These are phyloP conservation scores for Drosophila nigritarsus DNA, from an alignment of 2,888 invertebrate genomes.

Conservation along the genomic window DNA sequence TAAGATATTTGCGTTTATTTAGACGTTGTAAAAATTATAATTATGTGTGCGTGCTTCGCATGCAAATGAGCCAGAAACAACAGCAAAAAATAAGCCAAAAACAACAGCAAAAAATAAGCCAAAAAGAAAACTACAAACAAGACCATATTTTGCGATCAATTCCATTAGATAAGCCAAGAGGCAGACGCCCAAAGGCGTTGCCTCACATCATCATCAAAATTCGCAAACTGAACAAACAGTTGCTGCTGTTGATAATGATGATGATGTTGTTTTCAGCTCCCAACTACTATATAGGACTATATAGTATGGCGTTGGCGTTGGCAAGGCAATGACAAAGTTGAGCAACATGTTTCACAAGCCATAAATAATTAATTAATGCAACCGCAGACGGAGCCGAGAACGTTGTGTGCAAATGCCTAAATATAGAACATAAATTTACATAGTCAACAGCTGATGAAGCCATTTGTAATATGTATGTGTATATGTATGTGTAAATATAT, in stretches of 20 bases:
- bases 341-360: slow-evolving; percentile 68
- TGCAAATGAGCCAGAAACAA: slow-evolving; percentile 38
- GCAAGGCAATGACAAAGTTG: slow-evolving; percentile 22
- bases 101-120: slow-evolving; percentile 1
- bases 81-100: slow-evolving; percentile 4
- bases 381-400: slow-evolving; percentile 48
- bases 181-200: slow-evolving; percentile 41
- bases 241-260: slow-evolving; percentile 40
- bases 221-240: slow-evolving; percentile 64
- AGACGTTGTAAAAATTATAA: slow-evolving; percentile 81
- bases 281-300: slow-evolving; percentile 12
- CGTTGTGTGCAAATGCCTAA: slow-evolving; percentile 71
- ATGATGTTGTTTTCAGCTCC: slow-evolving; percentile 34
- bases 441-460: slow-evolving; percentile 68
- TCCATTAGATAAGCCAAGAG: slow-evolving; percentile 68
- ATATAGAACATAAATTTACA: slow-evolving; percentile 76
- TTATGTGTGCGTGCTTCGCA: slow-evolving; percentile 73
- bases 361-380: slow-evolving; percentile 80
- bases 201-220: slow-evolving; percentile 39
- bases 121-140: slow-evolving; percentile 41
- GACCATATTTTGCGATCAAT: slow-evolving; percentile 76
- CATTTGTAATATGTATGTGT: slow-evolving; percentile 44
- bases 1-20: slow-evolving; percentile 77
- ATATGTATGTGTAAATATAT: slow-evolving; percentile 7
- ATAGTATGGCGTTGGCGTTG: not conserved